Evolutionary conservation across 2,113 vertebrate species (phyloP), one percentile per base, ranked within the genome.

Genomic region (Muntiacus reevesi): DNA sequence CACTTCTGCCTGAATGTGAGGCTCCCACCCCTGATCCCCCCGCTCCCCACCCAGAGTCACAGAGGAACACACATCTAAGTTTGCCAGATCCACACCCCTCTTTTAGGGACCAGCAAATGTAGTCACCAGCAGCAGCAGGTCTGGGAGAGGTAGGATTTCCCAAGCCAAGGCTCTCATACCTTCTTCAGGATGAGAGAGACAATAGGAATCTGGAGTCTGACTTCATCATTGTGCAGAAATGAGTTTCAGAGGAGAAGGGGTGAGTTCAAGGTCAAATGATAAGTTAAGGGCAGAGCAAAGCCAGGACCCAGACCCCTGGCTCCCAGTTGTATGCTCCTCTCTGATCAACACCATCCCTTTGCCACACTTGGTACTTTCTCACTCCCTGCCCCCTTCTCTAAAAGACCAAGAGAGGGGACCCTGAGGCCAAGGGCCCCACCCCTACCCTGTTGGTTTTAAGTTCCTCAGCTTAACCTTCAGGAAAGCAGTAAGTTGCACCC

Each of bases 201-300:
- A 52, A 71, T 40, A 47, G 82, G 71, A 64, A 59, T 36, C 78
- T 76, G 0, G 78, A 76, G 25, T 87, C 64, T 79, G 85, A 28
- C 33, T 91, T 92, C 43, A 30, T 81, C 54, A 14, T 36, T 28
- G 40, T 40, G 43, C 85, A 76, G 82, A 93, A 85, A 54, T 4
- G 21, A 71, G n/a, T 87, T 71, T 76, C 93, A 30, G 64, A 86
- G 19, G 16, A 12, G 25, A 82, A 81, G 25, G 43, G 36, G 45
- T 23, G 54, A 94, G 93, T 71, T 78, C 97, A 95, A 96, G 94
- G 94, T 95, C 92, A 96, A 85, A 87, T 13, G 40, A 47, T 17
- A 79, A 81, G 57, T 60, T 76, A 52, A 84, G 40, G 87, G 50
- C 30, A 54, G 55, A 94, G 59, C 64, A 87, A 43, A 12, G 30